These are phyloP conservation scores for Bubo bubo DNA, from an alignment of 2,113 vertebrate species.

Conservation along the genomic window DNA sequence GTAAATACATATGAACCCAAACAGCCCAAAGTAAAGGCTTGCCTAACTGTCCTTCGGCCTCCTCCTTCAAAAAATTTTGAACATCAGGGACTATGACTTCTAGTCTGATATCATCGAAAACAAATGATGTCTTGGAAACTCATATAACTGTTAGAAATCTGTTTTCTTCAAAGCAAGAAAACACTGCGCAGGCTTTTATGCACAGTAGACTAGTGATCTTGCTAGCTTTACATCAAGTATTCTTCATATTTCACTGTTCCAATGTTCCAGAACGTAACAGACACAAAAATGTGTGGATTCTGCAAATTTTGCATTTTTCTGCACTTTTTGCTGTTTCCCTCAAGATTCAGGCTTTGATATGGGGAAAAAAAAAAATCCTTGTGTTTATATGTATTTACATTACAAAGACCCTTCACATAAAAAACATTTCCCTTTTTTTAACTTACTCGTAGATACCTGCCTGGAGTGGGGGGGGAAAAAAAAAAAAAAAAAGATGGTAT, in stretches of 20 bases:
- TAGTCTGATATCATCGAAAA: background rate
- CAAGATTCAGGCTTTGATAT: background rate
- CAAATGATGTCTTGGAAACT: background rate
- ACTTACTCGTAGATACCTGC: background rate
- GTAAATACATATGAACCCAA: background rate
- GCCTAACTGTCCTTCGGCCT: background rate
- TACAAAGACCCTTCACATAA: background rate
- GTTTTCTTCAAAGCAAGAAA: background rate
- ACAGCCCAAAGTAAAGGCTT: background rate
- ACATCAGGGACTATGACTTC: background rate
- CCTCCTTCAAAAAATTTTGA: background rate
- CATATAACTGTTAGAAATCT: background rate
- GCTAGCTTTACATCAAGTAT: background rate
- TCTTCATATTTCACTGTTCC: background rate
- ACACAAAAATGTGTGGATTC: background rate
- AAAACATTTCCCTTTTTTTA: background rate
- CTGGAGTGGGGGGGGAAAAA: background rate
- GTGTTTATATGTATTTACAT: background rate
- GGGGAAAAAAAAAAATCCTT: background rate
- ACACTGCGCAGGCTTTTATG: background rate
- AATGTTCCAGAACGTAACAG: background rate
- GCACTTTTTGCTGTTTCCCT: background rate
- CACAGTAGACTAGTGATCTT: background rate
- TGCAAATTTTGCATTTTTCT: background rate
- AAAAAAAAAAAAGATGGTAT: no score